phyloP scores from a whole-genome alignment of 2,888 invertebrate species.

The Lobophora halterata region DNA sequence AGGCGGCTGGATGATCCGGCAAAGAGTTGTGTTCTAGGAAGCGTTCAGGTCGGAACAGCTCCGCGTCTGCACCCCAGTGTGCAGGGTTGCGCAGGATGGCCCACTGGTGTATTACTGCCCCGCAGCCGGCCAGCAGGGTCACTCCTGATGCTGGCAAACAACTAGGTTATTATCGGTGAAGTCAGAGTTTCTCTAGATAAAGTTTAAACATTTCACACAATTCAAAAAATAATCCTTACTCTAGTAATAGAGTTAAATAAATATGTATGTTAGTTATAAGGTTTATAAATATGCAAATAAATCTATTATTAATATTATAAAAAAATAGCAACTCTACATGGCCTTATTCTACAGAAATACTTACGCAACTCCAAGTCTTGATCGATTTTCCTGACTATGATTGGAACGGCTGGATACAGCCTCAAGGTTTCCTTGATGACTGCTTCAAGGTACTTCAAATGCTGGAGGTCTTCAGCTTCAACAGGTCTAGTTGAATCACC shows the following conservation, averaged over 20 bases:
- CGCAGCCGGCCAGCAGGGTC: conserved; percentile 9
- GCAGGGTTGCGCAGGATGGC: conserved; percentile 35
- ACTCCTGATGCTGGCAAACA: conserved; percentile 13
- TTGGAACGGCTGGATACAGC: conserved; percentile 23
- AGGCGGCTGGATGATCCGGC: conserved; percentile 29
- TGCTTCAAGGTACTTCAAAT: conserved; percentile 17
- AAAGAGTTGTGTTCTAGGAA: conserved; percentile 37
- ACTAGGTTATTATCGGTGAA: too few species aligned
- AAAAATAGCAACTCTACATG: background rate
- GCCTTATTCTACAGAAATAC: background rate
- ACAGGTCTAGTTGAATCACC: conserved; percentile 4
- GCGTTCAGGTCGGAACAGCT: conserved; percentile 45
- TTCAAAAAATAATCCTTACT: too few species aligned
- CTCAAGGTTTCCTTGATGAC: conserved; percentile 29
- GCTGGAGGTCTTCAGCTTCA: conserved; percentile 1
- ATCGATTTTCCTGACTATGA: conserved; percentile 3
- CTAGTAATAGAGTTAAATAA: too few species aligned
- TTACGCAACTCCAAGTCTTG: conserved; percentile 3
- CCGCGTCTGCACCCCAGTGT: conserved; percentile 50
- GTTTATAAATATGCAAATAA: too few species aligned
- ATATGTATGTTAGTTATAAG: too few species aligned
- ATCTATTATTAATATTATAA: too few species aligned
- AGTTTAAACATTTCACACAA: too few species aligned
- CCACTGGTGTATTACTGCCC: conserved; percentile 8
- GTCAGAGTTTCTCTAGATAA: too few species aligned